Conservation (phyloP, 2,113 vertebrate species). For the Collichthys lucidus region DNA sequence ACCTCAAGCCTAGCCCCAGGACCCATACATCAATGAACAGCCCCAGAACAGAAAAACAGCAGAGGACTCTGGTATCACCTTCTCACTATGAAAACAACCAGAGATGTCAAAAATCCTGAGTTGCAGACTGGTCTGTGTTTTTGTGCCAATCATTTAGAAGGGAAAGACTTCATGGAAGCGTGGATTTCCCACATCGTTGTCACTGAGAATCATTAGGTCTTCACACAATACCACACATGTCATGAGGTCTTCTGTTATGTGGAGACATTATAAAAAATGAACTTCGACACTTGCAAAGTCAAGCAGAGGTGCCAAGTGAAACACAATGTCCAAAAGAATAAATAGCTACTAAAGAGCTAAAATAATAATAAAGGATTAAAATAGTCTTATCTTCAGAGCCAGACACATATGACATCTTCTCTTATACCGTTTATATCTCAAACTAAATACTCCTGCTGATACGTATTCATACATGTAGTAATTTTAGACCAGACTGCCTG, state of each 20-base stretch:
- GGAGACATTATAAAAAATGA: conserved; percentile 32
- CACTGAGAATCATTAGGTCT: conserved; percentile 38
- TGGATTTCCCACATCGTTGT: conserved; percentile 22
- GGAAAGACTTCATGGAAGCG: not conserved
- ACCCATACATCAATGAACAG: conserved; percentile 42
- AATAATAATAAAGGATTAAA: conserved; percentile 15
- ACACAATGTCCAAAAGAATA: conserved; percentile 26
- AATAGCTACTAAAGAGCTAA: conserved; percentile 11
- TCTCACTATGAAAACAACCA: conserved; percentile 49
- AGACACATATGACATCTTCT: conserved; percentile 32
- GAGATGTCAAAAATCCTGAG: conserved; percentile 9
- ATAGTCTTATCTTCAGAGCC: conserved; percentile 7
- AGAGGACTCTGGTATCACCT: conserved; percentile 9
- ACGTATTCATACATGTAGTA: conserved; percentile 1
- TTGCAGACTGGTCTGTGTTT: conserved; percentile 26
- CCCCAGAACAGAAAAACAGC: conserved; percentile 19
- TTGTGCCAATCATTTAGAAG: conserved; percentile 34
- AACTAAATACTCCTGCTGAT: conserved; percentile 32
- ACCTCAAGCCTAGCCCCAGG: not conserved
- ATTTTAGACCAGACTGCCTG: conserved; percentile 14
- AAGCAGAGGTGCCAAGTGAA: conserved; percentile 25
- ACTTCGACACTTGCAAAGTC: conserved; percentile 35
- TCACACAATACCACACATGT: not conserved
- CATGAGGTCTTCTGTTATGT: conserved; percentile 44
- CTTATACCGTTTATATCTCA: conserved; percentile 16